Conservation (phyloP, 2,888 invertebrate genomes). For the Erebia epiphron region DNA sequence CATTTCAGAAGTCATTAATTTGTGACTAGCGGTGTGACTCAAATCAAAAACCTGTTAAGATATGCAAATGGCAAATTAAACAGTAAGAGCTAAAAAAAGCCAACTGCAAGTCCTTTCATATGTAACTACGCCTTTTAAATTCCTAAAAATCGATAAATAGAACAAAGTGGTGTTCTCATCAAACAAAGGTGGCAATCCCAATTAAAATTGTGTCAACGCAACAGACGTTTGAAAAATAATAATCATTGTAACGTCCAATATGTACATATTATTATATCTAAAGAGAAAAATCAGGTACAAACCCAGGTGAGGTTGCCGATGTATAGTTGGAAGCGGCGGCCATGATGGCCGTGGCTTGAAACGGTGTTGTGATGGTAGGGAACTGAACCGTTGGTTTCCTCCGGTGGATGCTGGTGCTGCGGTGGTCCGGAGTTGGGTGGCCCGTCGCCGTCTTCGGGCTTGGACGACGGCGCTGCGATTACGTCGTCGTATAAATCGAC, state of each 20-base stretch:
- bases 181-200: constrained; percentile 43
- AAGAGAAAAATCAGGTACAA: constrained; percentile 78
- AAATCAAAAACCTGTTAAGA: not conserved
- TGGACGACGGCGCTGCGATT: constrained; percentile 89
- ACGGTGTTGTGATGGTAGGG: constrained; percentile 87
- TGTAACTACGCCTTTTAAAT: not conserved
- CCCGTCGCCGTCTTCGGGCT: constrained; percentile 83
- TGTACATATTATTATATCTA: constrained; percentile 69
- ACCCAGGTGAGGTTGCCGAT: constrained; percentile 99
- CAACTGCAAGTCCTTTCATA: no score
- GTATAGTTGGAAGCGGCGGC: constrained; percentile 95
- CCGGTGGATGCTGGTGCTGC: constrained; percentile 79
- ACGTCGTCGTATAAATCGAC: constrained; percentile 98
- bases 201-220: constrained; percentile 45
- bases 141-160: constrained; percentile 20
- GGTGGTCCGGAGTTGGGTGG: constrained; percentile 82
- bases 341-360: constrained; percentile 88
- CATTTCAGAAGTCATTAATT: not conserved
- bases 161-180: constrained; percentile 10
- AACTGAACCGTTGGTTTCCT: constrained; percentile 86
- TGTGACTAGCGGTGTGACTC: not conserved
- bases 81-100: no score
- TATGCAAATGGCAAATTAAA: no score
- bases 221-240: constrained; percentile 52
- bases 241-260: constrained; percentile 57